Base-by-base conservation (phyloP, 2,113 vertebrate genomes). In the Anas platyrhynchos region DNA sequence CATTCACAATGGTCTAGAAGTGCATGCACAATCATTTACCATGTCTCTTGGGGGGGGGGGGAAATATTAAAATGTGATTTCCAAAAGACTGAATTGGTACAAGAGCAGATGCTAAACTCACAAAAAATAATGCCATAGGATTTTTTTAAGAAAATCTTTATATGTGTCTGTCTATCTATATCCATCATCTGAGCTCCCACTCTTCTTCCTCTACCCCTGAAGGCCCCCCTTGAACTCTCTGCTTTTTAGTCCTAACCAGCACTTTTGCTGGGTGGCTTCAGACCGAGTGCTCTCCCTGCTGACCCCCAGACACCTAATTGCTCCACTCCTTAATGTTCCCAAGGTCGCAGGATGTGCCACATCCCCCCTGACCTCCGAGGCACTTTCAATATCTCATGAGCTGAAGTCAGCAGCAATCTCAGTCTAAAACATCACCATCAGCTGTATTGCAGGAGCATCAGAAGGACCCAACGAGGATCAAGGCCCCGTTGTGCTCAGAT, bases 401-500 rank as follows among this genome's bases (percentile, higher is more conserved):
- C 52, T 50, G 66, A 86, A 77, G 75, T 27, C 27, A 29, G 93
- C 54, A 87, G 93, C 50, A 75, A 69, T 13, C 69, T 91, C 16
- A 0, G 18, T 29, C 69, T 91, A 69, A 94, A 94, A 73, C 56
- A 68, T 93, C 74, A 72, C 83, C 82, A 56, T 90, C 92, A 36
- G 65, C 88, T 83, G 54, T 75, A 32, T 81, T 83, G 74, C 86
- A 79, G 69, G 2, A 69, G 54, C 62, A 75, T 29, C 50, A 81
- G 86, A 69, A 79, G 54, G 81, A 78, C 44, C 34, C 44, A 59
- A 89, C 5, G 36, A 95, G 86, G 92, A 86, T 92, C 87, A 90
- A 95, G 88, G 89, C 59, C 72, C 31, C 62, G 13, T 83, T 93
- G 78, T 91, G 72, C 68, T 96, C 86, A 71, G 85, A 83, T 81